These are phyloP conservation scores for Acanthopleura granulata DNA, from an alignment of 2,888 invertebrate species.

Conservation along the genomic window DNA sequence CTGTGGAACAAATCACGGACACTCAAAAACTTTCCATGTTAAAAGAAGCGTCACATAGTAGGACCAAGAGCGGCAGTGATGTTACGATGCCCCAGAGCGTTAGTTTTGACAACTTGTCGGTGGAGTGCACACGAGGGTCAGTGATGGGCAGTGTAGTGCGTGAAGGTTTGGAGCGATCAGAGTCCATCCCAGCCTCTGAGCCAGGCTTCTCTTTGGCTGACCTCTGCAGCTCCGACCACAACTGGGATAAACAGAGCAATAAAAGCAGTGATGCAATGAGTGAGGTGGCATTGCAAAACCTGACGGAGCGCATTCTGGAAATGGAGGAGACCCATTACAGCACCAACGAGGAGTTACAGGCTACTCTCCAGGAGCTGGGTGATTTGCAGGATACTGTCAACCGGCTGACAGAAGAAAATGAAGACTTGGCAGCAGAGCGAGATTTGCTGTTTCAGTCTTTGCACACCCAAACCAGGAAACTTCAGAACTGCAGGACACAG, in stretches of 20 bases:
- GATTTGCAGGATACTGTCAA: constrained; percentile 89
- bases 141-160: neutral
- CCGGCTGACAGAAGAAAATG: constrained; percentile 89
- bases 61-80: constrained; percentile 21
- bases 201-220: constrained; percentile 57
- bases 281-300: constrained; percentile 88
- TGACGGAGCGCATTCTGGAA: constrained; percentile 90
- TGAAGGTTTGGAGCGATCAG: constrained; percentile 30
- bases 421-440: constrained; percentile 89
- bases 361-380: constrained; percentile 91
- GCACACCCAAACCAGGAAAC: constrained; percentile 90
- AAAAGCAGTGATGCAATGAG: constrained; percentile 79
- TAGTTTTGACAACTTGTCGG: constrained; percentile 60
- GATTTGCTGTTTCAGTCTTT: constrained; percentile 89
- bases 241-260: constrained; percentile 91
- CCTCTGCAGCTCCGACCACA: constrained; percentile 58
- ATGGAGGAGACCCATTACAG: constrained; percentile 90
- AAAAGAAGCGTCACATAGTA: constrained; percentile 37
- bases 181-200: constrained; percentile 56
- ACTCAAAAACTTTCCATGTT: constrained; percentile 69
- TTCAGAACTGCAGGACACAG: constrained; percentile 87
- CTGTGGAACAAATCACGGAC: constrained; percentile 69
- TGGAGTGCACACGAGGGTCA: constrained; percentile 40
- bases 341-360: constrained; percentile 76
- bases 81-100: constrained; percentile 41